These are phyloP conservation scores for Pocota personata DNA, from an alignment of 2,888 invertebrate genomes.

Conservation along the genomic window DNA sequence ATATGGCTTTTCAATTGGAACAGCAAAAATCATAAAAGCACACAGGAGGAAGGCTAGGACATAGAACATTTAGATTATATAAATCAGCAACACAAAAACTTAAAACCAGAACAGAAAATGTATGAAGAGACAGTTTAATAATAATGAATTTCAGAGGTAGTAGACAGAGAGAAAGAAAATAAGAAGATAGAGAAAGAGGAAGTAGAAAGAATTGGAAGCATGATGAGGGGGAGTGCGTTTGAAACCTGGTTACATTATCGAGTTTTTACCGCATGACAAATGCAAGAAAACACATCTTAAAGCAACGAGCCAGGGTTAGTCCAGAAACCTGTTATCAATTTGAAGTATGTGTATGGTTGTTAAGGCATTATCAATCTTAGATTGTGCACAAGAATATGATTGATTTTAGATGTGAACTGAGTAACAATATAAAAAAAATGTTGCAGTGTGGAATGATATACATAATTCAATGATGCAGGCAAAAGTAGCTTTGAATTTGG, in stretches of 20 bases:
- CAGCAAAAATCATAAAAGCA: conserved; percentile 35
- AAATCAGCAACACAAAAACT: conserved; percentile 51
- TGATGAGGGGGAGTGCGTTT: conserved; percentile 42
- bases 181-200: conserved; percentile 9
- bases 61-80: conserved; percentile 55
- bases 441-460: background rate
- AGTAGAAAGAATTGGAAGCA: conserved; percentile 31
- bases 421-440: conserved; percentile 2
- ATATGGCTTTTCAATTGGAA: background rate
- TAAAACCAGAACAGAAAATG: conserved; percentile 25
- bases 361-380: background rate
- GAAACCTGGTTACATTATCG: conserved; percentile 68
- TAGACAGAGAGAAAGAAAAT: conserved; percentile 1
- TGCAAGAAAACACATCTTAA: conserved; percentile 20
- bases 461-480: background rate
- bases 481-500: background rate
- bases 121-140: conserved; percentile 2
- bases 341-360: background rate
- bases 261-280: conserved; percentile 49
- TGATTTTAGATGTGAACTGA: conserved; percentile 1
- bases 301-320: conserved; percentile 24
- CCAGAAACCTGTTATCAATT: background rate
- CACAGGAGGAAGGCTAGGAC: conserved; percentile 38
- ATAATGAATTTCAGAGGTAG: conserved; percentile 6
- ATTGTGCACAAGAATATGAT: conserved; percentile 14